phyloP scores from a whole-genome alignment of 1,140 invertebrate genomes.

The Tetramorium alpestre region DNA sequence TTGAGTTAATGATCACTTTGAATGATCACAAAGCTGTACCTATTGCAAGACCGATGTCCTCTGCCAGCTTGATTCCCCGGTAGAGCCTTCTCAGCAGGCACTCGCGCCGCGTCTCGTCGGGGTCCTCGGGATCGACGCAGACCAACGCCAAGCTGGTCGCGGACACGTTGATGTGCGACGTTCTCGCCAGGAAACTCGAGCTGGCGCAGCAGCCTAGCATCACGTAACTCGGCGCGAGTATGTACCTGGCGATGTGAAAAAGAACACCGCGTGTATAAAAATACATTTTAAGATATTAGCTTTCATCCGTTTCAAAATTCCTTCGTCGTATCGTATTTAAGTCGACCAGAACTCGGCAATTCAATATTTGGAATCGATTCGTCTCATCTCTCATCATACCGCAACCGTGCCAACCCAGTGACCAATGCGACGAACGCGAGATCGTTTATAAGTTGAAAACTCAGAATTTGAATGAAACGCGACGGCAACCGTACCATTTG shows the following conservation, averaged over 20 bases:
- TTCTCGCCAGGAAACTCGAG: constrained; percentile 86
- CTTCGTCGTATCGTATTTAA: not conserved
- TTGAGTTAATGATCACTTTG: not conserved
- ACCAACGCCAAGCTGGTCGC: constrained; percentile 87
- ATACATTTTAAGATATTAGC: not conserved
- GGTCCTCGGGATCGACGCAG: constrained; percentile 86
- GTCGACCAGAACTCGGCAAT: not conserved
- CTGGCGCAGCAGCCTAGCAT: constrained; percentile 87
- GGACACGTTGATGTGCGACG: constrained; percentile 87
- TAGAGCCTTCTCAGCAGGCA: constrained; percentile 81
- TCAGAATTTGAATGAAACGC: not conserved
- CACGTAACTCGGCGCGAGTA: constrained; percentile 87
- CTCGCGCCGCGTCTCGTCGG: constrained; percentile 83
- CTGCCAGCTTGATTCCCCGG: constrained; percentile 80
- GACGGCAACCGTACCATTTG: constrained; percentile 82
- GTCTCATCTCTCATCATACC: not conserved
- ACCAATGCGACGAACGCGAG: too few species aligned
- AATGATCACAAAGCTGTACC: constrained; percentile 60
- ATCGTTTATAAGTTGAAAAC: not conserved
- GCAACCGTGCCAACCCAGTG: too few species aligned
- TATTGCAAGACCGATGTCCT: constrained; percentile 81
- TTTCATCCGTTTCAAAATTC: not conserved
- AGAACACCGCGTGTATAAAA: not conserved
- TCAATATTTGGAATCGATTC: not conserved
- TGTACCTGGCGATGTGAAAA: constrained; percentile 79